Percentiles rank a stretch among this genome's conserved stretches.
phyloP scores from a whole-genome alignment of 2,888 invertebrate species.

The Amphipyra tragopoginis region DNA sequence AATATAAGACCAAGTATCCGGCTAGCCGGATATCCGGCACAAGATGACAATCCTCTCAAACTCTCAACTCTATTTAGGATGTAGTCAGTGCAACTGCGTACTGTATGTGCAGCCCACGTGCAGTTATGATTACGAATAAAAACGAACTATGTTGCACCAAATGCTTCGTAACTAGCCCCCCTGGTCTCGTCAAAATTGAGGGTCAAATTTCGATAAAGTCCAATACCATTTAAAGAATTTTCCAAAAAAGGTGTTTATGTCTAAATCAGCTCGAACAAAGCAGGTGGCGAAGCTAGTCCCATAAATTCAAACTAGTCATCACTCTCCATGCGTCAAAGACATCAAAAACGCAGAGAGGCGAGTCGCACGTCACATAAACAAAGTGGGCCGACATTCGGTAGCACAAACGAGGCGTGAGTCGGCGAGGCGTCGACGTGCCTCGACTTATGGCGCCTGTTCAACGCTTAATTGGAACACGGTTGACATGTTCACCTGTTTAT shows the following conservation, averaged over 20 bases:
- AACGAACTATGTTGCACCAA: too few species aligned
- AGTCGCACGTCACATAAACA: constrained; percentile 41
- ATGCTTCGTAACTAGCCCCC: too few species aligned
- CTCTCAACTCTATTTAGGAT: too few species aligned
- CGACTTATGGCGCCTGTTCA: constrained; percentile 39
- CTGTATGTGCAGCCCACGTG: too few species aligned
- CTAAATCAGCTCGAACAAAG: constrained; percentile 19
- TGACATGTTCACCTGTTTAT: constrained; percentile 36
- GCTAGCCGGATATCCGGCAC: too few species aligned
- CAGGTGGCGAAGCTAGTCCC: not conserved
- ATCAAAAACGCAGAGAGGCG: constrained; percentile 27
- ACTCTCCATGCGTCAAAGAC: constrained; percentile 26
- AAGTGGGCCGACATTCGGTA: constrained; percentile 44
- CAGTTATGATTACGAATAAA: too few species aligned
- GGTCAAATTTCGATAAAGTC: too few species aligned
- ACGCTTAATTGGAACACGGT: constrained; percentile 51
- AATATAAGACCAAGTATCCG: too few species aligned
- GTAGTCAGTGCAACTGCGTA: too few species aligned
- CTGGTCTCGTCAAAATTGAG: too few species aligned
- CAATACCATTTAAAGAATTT: too few species aligned
- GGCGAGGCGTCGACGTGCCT: constrained; percentile 27
- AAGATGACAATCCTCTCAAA: too few species aligned
- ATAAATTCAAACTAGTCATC: constrained; percentile 30
- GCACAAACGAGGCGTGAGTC: constrained; percentile 33
- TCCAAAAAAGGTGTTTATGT: constrained; percentile 7